phyloP scores from a whole-genome alignment of 2,888 invertebrate genomes.

The Bellardia bayeri region DNA sequence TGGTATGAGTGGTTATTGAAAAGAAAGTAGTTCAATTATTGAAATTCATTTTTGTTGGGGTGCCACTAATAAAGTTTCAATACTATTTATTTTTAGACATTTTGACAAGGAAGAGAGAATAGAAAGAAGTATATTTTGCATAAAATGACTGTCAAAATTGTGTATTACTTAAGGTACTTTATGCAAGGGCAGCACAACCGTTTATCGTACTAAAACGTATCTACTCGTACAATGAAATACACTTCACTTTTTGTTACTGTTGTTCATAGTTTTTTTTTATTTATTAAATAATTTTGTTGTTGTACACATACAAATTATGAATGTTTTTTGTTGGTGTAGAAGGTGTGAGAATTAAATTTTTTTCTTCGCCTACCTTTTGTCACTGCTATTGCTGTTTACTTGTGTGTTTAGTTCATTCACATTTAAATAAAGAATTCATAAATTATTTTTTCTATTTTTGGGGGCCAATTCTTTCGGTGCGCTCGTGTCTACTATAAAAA shows the following conservation, averaged over 20 bases:
- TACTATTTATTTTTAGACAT: too few relatives aligned
- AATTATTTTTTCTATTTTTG: neutral
- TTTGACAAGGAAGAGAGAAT: too few relatives aligned
- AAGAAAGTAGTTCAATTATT: too few relatives aligned
- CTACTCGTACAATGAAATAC: too few relatives aligned
- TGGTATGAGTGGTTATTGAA: too few relatives aligned
- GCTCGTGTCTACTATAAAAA: neutral
- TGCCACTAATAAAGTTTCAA: too few relatives aligned
- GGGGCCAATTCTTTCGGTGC: neutral
- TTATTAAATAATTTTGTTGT: neutral
- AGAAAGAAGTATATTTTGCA: too few relatives aligned
- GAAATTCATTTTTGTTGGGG: too few relatives aligned
- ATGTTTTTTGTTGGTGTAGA: neutral
- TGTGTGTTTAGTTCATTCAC: conserved; percentile 44
- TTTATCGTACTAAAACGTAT: too few relatives aligned
- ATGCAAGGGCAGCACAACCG: too few relatives aligned
- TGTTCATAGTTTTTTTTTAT: neutral
- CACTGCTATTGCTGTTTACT: neutral
- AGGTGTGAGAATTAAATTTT: neutral
- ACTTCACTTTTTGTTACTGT: neutral
- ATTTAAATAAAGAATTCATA: neutral
- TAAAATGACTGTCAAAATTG: too few relatives aligned
- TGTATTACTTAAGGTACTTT: too few relatives aligned
- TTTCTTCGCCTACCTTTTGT: neutral
- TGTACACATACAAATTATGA: neutral